These are phyloP conservation scores for Icerya purchasi DNA, from an alignment of 2,888 invertebrate species.

Conservation along the genomic window DNA sequence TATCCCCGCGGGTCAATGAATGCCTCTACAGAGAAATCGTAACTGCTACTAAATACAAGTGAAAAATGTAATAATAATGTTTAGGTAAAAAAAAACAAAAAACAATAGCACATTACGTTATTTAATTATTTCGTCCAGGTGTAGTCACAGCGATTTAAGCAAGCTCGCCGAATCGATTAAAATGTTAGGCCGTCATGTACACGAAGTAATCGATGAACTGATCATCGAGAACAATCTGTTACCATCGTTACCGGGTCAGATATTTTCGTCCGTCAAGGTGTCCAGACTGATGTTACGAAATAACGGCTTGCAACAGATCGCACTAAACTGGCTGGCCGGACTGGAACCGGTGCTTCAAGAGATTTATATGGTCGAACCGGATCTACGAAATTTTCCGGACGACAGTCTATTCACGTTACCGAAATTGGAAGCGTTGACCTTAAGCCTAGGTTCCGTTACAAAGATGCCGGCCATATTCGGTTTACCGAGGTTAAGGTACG, in stretches of 20 bases:
- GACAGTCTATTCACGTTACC: conserved; percentile 53
- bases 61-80: not conserved
- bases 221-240: conserved; percentile 72
- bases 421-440: conserved; percentile 59
- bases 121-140: conserved; percentile 40
- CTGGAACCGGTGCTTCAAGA: conserved; percentile 57
- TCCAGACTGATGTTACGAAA: conserved; percentile 60
- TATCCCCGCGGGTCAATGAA: too few relatives aligned
- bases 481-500: conserved; percentile 45
- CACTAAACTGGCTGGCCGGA: conserved; percentile 58
- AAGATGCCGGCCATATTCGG: conserved; percentile 50
- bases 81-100: not conserved
- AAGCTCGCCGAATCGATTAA: conserved; percentile 52
- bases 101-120: too few relatives aligned
- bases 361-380: conserved; percentile 65
- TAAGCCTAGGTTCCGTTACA: conserved; percentile 54
- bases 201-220: conserved; percentile 56
- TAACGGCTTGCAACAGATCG: conserved; percentile 59
- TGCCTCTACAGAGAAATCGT: too few relatives aligned
- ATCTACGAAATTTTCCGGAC: conserved; percentile 50
- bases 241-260: conserved; percentile 61
- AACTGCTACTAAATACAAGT: too few relatives aligned
- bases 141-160: conserved; percentile 70
- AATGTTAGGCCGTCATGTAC: conserved; percentile 40
- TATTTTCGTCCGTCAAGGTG: conserved; percentile 53